Conservation (phyloP, 2,888 invertebrate genomes). For the Pristionchus japonicus region DNA sequence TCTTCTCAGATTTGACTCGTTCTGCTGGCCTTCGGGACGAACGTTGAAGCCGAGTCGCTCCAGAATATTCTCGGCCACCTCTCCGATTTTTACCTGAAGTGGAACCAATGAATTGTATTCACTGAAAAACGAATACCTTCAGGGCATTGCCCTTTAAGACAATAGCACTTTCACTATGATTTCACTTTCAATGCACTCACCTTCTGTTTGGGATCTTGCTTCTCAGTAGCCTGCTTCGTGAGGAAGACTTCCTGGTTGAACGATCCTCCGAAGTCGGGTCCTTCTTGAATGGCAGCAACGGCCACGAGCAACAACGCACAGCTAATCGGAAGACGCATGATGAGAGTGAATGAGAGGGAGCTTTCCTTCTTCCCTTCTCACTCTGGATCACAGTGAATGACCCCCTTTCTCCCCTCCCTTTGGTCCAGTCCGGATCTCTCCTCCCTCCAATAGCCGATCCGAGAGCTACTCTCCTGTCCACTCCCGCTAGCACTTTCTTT, state of each 20-base stretch:
- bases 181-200: slow-evolving; percentile 26
- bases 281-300: neutral
- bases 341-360: slow-evolving; percentile 24
- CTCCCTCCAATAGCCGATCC: slow-evolving; percentile 40
- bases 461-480: neutral
- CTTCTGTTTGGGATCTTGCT: neutral
- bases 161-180: neutral
- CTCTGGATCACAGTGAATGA: slow-evolving; percentile 40
- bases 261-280: slow-evolving; percentile 40
- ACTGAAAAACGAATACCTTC: no score
- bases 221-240: slow-evolving; percentile 34
- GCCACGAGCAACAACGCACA: neutral
- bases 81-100: slow-evolving; percentile 64
- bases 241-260: slow-evolving; percentile 49
- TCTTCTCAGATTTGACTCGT: slow-evolving; percentile 41
- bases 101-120: neutral
- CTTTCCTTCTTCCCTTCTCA: neutral
- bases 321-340: slow-evolving; percentile 22
- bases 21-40: slow-evolving; percentile 41
- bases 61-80: slow-evolving; percentile 69
- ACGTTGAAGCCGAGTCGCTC: slow-evolving; percentile 68
- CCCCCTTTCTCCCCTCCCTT: slow-evolving; percentile 43
- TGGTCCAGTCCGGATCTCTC: slow-evolving; percentile 6
- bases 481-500: neutral
- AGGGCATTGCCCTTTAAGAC: neutral